phyloP scores from a whole-genome alignment of 1,140 invertebrate genomes.

The Neodiprion virginianus region DNA sequence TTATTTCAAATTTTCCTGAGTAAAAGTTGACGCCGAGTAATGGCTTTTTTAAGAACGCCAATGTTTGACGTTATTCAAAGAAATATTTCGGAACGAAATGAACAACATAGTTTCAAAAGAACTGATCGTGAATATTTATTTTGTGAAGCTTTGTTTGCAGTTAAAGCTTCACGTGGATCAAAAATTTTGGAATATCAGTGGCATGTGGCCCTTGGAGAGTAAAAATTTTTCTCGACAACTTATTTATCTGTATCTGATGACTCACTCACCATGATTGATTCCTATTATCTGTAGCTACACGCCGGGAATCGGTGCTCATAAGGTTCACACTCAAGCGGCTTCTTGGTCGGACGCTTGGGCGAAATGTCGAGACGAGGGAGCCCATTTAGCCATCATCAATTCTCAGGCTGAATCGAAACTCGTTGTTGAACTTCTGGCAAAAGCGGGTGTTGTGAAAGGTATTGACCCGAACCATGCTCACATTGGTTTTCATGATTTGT shows the following conservation, averaged over 20 bases:
- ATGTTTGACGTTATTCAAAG: no score
- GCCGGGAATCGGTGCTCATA: conserved; percentile 50
- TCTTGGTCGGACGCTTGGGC: conserved; percentile 53
- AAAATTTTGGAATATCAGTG: neutral
- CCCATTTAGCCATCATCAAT: conserved; percentile 55
- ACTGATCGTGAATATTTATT: neutral
- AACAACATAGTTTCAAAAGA: neutral
- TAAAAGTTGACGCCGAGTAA: no score
- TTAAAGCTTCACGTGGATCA: neutral
- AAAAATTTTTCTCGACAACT: neutral
- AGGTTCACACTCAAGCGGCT: conserved; percentile 49
- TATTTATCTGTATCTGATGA: neutral
- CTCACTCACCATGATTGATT: neutral
- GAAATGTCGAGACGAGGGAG: conserved; percentile 50
- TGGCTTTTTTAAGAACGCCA: no score
- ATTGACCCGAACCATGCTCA: neutral
- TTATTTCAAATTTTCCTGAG: no score
- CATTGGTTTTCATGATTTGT: conserved; percentile 17
- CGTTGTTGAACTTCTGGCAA: conserved; percentile 33
- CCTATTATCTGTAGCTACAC: neutral
- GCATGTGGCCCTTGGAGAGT: neutral
- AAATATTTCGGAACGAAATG: no score
- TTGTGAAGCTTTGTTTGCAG: neutral
- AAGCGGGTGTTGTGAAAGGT: neutral
- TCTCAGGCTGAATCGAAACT: conserved; percentile 49